Percentiles rank a stretch among this genome's conserved stretches.
Evolutionary conservation across 1,140 invertebrate species (phyloP).

Genomic region (Patella vulgata): DNA sequence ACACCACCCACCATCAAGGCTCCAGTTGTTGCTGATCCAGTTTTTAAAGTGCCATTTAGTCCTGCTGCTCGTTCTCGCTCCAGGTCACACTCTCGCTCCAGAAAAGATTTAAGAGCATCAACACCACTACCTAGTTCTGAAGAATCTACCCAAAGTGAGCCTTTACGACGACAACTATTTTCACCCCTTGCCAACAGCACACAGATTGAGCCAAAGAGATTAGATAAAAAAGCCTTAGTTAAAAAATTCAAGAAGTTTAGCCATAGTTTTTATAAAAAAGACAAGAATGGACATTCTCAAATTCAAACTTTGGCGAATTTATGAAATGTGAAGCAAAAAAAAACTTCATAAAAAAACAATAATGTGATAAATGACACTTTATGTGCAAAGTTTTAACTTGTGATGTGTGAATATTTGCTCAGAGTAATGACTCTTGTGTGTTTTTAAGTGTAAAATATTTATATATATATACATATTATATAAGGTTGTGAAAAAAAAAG

Average conservation of each 20-base stretch:
- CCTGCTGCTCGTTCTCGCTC: slow-evolving; percentile 40
- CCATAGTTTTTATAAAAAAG: slow-evolving; percentile 47
- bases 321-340: no score
- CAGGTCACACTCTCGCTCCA: slow-evolving; percentile 30
- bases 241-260: slow-evolving; percentile 56
- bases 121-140: slow-evolving; percentile 28
- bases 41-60: slow-evolving; percentile 50
- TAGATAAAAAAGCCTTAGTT: slow-evolving; percentile 56
- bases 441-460: no score
- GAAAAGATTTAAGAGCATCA: slow-evolving; percentile 31
- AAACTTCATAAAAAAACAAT: no score
- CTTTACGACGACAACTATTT: slow-evolving; percentile 42
- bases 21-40: slow-evolving; percentile 10
- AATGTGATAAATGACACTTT: neutral
- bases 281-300: slow-evolving; percentile 36
- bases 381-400: neutral
- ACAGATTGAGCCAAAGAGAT: slow-evolving; percentile 38
- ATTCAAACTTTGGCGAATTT: slow-evolving; percentile 55
- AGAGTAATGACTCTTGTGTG: no score
- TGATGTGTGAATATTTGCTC: no score
- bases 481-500: no score
- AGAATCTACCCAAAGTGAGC: slow-evolving; percentile 33
- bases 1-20: slow-evolving; percentile 14
- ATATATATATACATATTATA: no score
- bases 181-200: slow-evolving; percentile 13